Evolutionary conservation across 2,888 invertebrate genomes (phyloP).

Genomic region (Erannis defoliaria): DNA sequence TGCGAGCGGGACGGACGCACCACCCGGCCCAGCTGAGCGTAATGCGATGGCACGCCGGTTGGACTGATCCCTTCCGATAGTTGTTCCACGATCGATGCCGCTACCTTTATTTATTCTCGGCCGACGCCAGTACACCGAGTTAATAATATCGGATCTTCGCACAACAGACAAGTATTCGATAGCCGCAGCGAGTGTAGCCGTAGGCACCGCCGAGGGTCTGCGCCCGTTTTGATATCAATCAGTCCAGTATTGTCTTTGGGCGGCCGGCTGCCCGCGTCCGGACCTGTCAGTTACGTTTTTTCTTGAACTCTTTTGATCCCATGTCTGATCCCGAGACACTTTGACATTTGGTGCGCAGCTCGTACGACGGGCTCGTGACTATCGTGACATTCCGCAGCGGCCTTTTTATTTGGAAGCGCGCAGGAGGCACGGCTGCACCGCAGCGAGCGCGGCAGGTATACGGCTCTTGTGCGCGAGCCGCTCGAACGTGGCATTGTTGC

Average conservation of each 20-base stretch:
- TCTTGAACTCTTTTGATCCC: slow-evolving; percentile 48
- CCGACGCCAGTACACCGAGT: background rate
- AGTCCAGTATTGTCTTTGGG: slow-evolving; percentile 40
- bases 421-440: slow-evolving; percentile 34
- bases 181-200: too few species aligned
- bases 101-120: slow-evolving; percentile 5
- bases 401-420: slow-evolving; percentile 45
- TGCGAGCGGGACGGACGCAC: slow-evolving; percentile 36
- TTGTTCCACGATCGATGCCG: slow-evolving; percentile 37
- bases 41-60: slow-evolving; percentile 35
- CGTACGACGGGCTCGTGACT: slow-evolving; percentile 44
- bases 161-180: too few species aligned
- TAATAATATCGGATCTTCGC: slow-evolving; percentile 3
- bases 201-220: background rate
- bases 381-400: slow-evolving; percentile 47
- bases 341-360: slow-evolving; percentile 42
- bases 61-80: slow-evolving; percentile 42
- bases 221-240: slow-evolving; percentile 28
- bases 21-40: slow-evolving; percentile 34
- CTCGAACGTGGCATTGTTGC: slow-evolving; percentile 20
- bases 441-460: slow-evolving; percentile 17
- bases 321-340: slow-evolving; percentile 48
- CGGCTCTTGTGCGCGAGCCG: too few species aligned
- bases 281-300: slow-evolving; percentile 46
- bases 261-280: slow-evolving; percentile 28